Evolutionary conservation across 2,113 vertebrate genomes (phyloP).

Genomic region (Litocranius walleri): DNA sequence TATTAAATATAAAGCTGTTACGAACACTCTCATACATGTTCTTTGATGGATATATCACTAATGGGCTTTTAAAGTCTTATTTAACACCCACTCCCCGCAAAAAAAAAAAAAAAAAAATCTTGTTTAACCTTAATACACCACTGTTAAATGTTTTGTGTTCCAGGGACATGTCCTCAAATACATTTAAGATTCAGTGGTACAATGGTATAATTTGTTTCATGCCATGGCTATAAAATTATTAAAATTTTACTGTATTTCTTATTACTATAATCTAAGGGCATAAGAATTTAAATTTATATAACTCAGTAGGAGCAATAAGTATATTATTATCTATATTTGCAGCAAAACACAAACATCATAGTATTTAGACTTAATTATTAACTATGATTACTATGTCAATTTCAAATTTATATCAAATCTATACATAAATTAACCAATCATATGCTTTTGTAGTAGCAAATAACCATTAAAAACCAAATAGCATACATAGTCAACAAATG

Average conservation of each 20-base stretch:
- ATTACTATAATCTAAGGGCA: not conserved
- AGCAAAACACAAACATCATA: not conserved
- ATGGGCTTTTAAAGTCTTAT: not conserved
- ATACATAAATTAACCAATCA: not conserved
- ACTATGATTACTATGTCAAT: not conserved
- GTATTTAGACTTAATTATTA: not conserved
- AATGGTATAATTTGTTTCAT: slow-evolving; percentile 18
- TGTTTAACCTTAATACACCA: not conserved
- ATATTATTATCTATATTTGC: not conserved
- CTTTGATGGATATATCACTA: not conserved
- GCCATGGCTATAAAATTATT: not conserved
- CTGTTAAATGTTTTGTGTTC: not conserved
- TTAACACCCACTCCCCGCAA: not conserved
- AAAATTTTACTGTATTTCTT: not conserved
- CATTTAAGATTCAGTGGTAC: not conserved
- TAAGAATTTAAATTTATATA: not conserved
- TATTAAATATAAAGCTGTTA: not conserved
- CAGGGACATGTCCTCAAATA: not conserved
- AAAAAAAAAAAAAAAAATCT: not conserved
- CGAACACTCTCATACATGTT: not conserved
- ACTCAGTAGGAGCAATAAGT: not conserved
- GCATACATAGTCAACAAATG: not conserved
- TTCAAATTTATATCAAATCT: not conserved
- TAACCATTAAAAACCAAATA: not conserved
- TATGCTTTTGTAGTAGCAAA: not conserved